Conservation (phyloP, 2,797 vertebrate species). For the Geotrypetes seraphini region DNA sequence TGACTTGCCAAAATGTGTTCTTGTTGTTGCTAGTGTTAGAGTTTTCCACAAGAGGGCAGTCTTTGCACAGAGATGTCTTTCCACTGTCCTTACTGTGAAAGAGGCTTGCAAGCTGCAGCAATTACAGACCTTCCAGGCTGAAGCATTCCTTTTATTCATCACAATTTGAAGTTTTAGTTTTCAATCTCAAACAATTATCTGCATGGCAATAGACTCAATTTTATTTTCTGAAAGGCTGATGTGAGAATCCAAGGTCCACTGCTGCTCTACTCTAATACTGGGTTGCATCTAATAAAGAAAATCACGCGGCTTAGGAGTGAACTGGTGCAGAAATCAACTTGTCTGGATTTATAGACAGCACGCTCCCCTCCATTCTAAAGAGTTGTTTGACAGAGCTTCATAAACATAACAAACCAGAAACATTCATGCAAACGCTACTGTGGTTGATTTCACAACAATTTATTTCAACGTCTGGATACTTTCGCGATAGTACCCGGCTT, state of each 20-base stretch:
- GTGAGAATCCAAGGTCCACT: background rate
- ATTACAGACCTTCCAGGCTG: conserved; percentile 12
- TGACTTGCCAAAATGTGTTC: too few relatives aligned
- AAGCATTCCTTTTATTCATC: conserved; percentile 7
- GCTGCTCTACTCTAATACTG: background rate
- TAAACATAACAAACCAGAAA: too few relatives aligned
- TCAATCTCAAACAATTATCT: conserved; percentile 14
- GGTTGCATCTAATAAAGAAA: too few relatives aligned
- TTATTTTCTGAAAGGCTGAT: background rate
- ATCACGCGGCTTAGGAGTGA: too few relatives aligned
- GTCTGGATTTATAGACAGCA: too few relatives aligned
- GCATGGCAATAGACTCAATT: conserved; percentile 12
- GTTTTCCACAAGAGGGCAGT: conserved; percentile 52
- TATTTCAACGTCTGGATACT: too few relatives aligned
- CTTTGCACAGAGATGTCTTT: conserved; percentile 9
- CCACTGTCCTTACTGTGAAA: background rate
- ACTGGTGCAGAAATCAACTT: too few relatives aligned
- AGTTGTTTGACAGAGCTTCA: too few relatives aligned
- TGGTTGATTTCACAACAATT: too few relatives aligned
- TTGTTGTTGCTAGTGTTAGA: background rate
- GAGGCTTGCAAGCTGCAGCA: background rate
- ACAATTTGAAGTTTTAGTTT: conserved; percentile 15
- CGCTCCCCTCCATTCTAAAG: too few relatives aligned
- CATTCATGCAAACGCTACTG: too few relatives aligned
- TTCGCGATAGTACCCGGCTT: too few relatives aligned